Evolutionary conservation across 30 jellyfish, hydroid and myxozoan genomes (phyloP).

Genomic region (Aurelia sp.): DNA sequence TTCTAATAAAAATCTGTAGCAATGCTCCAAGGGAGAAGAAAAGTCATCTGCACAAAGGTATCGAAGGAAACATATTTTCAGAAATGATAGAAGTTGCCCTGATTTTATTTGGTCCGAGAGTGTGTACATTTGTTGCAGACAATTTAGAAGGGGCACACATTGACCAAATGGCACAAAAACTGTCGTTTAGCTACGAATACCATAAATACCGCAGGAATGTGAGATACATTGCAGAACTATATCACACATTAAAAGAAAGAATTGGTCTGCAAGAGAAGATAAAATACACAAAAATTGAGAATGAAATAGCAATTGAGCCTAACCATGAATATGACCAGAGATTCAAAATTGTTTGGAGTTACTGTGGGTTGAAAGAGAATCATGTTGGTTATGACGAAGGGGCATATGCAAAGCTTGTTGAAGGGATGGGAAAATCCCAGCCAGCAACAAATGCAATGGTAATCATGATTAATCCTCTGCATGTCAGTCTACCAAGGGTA

Average conservation of each 20-base stretch:
- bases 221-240: slow-evolving; percentile 27
- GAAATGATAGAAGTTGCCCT: slow-evolving; percentile 49
- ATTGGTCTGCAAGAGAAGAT: neutral
- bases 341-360: slow-evolving; percentile 46
- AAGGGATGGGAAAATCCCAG: slow-evolving; percentile 12
- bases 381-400: slow-evolving; percentile 31
- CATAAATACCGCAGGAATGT: slow-evolving; percentile 1
- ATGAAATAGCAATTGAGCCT: slow-evolving; percentile 54
- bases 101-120: slow-evolving; percentile 39
- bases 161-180: slow-evolving; percentile 42
- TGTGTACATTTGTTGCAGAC: slow-evolving; percentile 45
- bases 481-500: slow-evolving; percentile 14
- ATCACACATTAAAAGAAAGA: slow-evolving; percentile 19
- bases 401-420: slow-evolving; percentile 24
- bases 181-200: slow-evolving; percentile 17
- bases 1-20: too few species aligned
- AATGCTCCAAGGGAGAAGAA: too few species aligned
- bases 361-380: slow-evolving; percentile 50
- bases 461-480: slow-evolving; percentile 37
- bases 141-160: slow-evolving; percentile 43
- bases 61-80: slow-evolving; percentile 28
- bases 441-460: slow-evolving; percentile 47
- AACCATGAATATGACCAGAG: slow-evolving; percentile 48
- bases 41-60: slow-evolving; percentile 29
- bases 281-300: slow-evolving; percentile 34